phyloP scores from a whole-genome alignment of 2,888 invertebrate species.

The Acanthosepion esculentum region DNA sequence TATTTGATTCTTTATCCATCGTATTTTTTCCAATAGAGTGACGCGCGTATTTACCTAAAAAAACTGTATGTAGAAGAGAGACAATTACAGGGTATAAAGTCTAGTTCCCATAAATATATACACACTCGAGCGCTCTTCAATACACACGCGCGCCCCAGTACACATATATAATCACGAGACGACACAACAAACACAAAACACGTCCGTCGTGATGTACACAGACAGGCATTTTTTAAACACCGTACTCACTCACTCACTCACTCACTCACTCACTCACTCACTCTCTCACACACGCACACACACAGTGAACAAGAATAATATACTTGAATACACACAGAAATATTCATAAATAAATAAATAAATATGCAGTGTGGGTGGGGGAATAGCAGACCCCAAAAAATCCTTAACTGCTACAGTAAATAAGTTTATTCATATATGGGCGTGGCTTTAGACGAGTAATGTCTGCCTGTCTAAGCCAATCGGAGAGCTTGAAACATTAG shows the following conservation, averaged over 20 bases:
- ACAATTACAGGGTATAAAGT: no score
- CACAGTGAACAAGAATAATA: neutral
- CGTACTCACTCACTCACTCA: neutral
- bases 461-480: neutral
- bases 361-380: neutral
- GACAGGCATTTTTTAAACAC: neutral
- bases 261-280: neutral
- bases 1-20: neutral
- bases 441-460: neutral
- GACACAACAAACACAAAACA: neutral
- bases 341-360: slow-evolving; percentile 16
- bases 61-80: no score
- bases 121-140: neutral
- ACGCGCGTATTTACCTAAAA: no score
- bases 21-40: neutral
- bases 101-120: no score
- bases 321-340: neutral
- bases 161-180: neutral
- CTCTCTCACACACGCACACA: neutral
- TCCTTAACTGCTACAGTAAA: no score
- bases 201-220: neutral
- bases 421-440: slow-evolving; percentile 4
- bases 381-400: no score
- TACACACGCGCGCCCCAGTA: neutral
- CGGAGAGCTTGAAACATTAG: slow-evolving; percentile 40